phyloP scores from a whole-genome alignment of 1,140 invertebrate genomes.

The Chironomus tepperi region DNA sequence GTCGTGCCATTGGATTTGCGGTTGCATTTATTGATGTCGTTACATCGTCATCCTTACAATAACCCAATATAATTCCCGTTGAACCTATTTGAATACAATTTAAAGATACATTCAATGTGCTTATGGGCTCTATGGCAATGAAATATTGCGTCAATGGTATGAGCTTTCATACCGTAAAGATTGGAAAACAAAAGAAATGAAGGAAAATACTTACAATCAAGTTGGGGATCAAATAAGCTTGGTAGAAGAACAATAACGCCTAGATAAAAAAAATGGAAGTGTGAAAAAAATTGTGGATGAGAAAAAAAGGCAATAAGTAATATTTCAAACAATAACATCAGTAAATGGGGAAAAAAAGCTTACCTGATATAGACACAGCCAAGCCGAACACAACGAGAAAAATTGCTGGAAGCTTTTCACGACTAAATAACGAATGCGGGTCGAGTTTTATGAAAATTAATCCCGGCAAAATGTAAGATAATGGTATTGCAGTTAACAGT shows the following conservation, averaged over 20 bases:
- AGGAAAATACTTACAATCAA: conserved; percentile 32
- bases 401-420: conserved; percentile 62
- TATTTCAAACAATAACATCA: neutral
- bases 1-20: neutral
- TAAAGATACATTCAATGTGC: neutral
- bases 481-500: conserved; percentile 70
- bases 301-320: neutral
- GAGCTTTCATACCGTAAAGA: too few species aligned
- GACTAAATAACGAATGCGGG: conserved; percentile 57
- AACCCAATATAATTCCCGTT: conserved; percentile 37
- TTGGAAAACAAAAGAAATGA: too few species aligned
- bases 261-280: too few species aligned
- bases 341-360: neutral
- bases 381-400: conserved; percentile 61
- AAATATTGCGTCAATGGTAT: too few species aligned
- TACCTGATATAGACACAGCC: conserved; percentile 56
- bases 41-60: conserved; percentile 36
- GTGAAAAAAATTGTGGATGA: neutral
- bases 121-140: too few species aligned
- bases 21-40: conserved; percentile 26
- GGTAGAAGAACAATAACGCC: conserved; percentile 35
- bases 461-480: conserved; percentile 77
- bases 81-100: neutral
- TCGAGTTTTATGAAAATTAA: conserved; percentile 71
- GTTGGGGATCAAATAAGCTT: conserved; percentile 30